Base-by-base conservation (phyloP, 2,113 vertebrate species). In the Megaptera novaeangliae region DNA sequence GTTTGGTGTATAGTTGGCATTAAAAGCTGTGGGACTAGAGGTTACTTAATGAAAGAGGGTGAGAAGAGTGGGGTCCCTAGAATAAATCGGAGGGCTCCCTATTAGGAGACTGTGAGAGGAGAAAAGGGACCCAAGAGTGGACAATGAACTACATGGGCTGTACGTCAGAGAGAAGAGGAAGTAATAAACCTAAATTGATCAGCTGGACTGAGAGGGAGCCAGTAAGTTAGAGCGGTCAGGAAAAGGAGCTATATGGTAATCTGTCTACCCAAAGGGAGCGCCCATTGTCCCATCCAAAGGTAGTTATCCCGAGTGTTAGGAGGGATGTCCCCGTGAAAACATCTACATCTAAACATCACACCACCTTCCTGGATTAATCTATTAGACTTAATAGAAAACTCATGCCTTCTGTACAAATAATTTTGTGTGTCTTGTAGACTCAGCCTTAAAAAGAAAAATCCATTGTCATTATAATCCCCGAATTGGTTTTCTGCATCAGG, bases 381-480 rank as follows among this genome's bases (percentile, higher is more conserved):
- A 46, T 68, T 83, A 82, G 46, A 61, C 27, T 96, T 80, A 68
- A 94, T 68, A 96, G 88, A 94, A 96, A 94, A 85, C 63, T 77
- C 15, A 92, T 49, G 31, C 12, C 81, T 83, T 78, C 69, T 64
- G 52, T 69, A 89, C 77, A 96, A 78, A 95, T 95, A 94, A 91
- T 86, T 95, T 94, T 64, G 86, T 31, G 34, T 91, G 72, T 91
- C 85, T 41, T 82, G 27, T 95, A 94, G 81, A 88, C 46, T 90
- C 18, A 88, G 29, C 6, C 69, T 92, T 49, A 12, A 63, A 89
- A 88, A 90, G 52, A 52, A 95, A 93, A 75, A 83, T 90, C 80
- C 75, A 81, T 68, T 92, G 85, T 82, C 88, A 86, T 95, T 98
- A 77, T 63, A 96, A 82, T 95, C 85, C 46, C 71, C 72, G 91